Base-by-base conservation (phyloP, 1,140 invertebrate species). In the Rhopalosiphum padi region DNA sequence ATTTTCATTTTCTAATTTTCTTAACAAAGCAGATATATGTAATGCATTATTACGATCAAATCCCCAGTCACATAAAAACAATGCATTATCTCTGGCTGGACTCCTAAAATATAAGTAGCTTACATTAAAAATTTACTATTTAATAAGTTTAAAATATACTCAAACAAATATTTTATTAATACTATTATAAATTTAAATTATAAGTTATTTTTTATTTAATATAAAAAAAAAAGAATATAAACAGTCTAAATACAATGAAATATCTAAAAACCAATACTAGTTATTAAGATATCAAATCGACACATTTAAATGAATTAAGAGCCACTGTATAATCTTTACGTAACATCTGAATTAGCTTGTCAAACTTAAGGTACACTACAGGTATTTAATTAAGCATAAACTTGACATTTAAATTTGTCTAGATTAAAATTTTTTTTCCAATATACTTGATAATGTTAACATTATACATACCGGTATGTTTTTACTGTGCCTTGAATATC, bases 61-160 rank as follows among this genome's bases (percentile, higher is more conserved):
- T 94, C 96, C 96, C 98, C 98, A 99, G 30, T 98, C 98, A 96
- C 98, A 99, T 87, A 99, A 95, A 94, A 97, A 96, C 88, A 99
- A 95, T 1, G 97, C 97, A 95, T 97, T 96, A 93, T 97, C 97
- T 93, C 98, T 96, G 94, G 98, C 97, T 93, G 97, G 96, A 93
- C 97, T 97, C 94, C 97, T 97, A 94, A 89, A 95, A 95, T 95
- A 30, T 85, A 85, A 41, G 9, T 21, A 37, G 15, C 4, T 82
- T 41, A 25, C 9, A 9, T 23, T 41, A 23, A 37, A 37, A 83
- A 83, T 41, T 0, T 41, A 25, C 37, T 22, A 82, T 21, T 35
- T 82, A 82, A 7, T 30, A 82, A 22, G 1, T 37, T 82, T 37
- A 82, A 37, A 82, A 21, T 22, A 21, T 18, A 37, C 0, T 35